Evolutionary conservation across 1,140 invertebrate genomes (phyloP).

Genomic region (Drosophila azteca): DNA sequence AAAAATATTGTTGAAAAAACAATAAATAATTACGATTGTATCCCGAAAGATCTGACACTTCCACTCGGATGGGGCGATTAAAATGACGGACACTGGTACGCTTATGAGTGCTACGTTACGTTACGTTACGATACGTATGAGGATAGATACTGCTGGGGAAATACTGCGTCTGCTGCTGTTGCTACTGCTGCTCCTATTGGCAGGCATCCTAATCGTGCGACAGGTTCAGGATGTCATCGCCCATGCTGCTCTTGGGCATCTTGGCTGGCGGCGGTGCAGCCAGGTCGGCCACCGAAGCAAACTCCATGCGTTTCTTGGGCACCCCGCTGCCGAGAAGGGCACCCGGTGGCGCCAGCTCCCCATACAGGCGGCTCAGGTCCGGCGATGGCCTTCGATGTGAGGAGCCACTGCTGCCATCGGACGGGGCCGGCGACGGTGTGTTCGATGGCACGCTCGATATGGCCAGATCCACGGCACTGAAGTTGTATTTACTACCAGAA

Average conservation of each 20-base stretch:
- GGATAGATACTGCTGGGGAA: conserved; percentile 56
- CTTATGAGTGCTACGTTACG: conserved; percentile 38
- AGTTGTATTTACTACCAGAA: conserved; percentile 83
- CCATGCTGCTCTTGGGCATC: conserved; percentile 88
- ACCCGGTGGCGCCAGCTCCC: conserved; percentile 67
- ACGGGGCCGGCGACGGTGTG: conserved; percentile 76
- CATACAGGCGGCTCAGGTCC: conserved; percentile 76
- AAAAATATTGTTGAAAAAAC: too few species aligned
- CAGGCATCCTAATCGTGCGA: conserved; percentile 66
- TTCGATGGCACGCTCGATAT: conserved; percentile 83
- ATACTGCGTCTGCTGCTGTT: conserved; percentile 46
- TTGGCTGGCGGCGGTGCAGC: conserved; percentile 80
- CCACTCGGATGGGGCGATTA: conserved; percentile 39
- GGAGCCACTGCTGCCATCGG: conserved; percentile 74
- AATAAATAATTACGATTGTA: conserved; percentile 9
- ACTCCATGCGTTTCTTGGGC: conserved; percentile 83
- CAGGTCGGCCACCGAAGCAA: conserved; percentile 82
- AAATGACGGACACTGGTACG: conserved; percentile 46
- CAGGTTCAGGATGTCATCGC: conserved; percentile 75
- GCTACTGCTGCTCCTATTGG: conserved; percentile 25
- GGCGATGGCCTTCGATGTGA: conserved; percentile 72
- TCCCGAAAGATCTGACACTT: conserved; percentile 24
- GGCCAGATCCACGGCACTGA: conserved; percentile 84
- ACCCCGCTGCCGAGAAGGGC: conserved; percentile 52
- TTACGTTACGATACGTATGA: conserved; percentile 32